phyloP scores from a whole-genome alignment of 1,140 invertebrate species.

The Epicauta chinensis region DNA sequence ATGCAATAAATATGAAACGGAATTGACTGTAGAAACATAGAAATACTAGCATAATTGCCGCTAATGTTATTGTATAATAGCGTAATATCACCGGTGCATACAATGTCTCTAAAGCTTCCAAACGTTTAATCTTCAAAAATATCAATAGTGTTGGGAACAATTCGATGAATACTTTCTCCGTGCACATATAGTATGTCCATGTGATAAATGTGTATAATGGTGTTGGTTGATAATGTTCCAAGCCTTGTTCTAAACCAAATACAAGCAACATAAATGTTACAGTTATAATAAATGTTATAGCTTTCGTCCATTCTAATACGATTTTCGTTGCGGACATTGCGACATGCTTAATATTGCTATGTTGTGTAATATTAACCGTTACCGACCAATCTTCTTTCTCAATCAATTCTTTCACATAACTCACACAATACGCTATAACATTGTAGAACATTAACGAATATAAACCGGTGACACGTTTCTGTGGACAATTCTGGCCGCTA shows the following conservation, averaged over 20 bases:
- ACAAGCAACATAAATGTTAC: slow-evolving; percentile 70
- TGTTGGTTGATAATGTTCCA: slow-evolving; percentile 66
- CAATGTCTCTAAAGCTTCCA: slow-evolving; percentile 61
- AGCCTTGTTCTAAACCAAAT: slow-evolving; percentile 65
- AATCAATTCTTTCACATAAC: slow-evolving; percentile 64
- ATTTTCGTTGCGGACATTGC: slow-evolving; percentile 78
- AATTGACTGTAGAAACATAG: slow-evolving; percentile 51
- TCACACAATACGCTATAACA: slow-evolving; percentile 68
- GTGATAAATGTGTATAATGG: slow-evolving; percentile 57
- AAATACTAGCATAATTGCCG: slow-evolving; percentile 48
- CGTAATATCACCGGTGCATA: slow-evolving; percentile 59
- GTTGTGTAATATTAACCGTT: slow-evolving; percentile 63
- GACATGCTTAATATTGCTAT: slow-evolving; percentile 66
- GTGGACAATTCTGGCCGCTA: slow-evolving; percentile 43
- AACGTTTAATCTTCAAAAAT: slow-evolving; percentile 51
- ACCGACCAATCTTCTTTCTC: slow-evolving; percentile 71
- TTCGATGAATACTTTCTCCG: slow-evolving; percentile 65
- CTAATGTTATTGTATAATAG: slow-evolving; percentile 49
- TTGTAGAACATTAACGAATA: slow-evolving; percentile 79
- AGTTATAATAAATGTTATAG: slow-evolving; percentile 71
- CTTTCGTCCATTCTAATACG: slow-evolving; percentile 75
- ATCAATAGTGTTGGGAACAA: slow-evolving; percentile 52
- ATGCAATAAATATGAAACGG: slow-evolving; percentile 50
- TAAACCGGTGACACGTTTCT: slow-evolving; percentile 59
- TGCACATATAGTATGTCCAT: slow-evolving; percentile 63